A percentile compares a stretch with the other conserved stretches of the same genome.
These are phyloP conservation scores for Vicugna pacos DNA, from an alignment of 2,113 vertebrate genomes.

Conservation along the genomic window DNA sequence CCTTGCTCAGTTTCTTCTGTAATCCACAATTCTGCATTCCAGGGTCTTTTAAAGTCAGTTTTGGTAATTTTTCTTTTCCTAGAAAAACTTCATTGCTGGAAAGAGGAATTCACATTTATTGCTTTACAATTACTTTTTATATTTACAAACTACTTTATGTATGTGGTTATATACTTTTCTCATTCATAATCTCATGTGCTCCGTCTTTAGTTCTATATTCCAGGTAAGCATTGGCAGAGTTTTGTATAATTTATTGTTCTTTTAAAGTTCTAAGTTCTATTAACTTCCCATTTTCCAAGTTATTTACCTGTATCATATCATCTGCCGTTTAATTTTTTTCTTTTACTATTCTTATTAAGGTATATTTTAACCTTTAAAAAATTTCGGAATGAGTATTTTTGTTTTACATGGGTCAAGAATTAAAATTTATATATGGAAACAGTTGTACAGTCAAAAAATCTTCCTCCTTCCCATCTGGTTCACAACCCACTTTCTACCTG, in stretches of 20 bases:
- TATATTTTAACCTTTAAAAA: neutral
- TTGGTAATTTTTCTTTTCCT: neutral
- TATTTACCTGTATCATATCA: neutral
- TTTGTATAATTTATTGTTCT: neutral
- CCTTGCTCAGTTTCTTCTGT: neutral
- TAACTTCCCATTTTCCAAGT: neutral
- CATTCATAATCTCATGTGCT: neutral
- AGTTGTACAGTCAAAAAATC: constrained; percentile 17
- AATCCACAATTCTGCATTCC: neutral
- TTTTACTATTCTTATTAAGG: neutral
- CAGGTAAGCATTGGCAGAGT: neutral
- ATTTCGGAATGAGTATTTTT: neutral
- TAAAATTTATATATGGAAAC: neutral
- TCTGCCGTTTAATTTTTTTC: neutral
- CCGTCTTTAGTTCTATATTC: neutral
- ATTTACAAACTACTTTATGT: neutral
- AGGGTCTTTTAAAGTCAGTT: neutral
- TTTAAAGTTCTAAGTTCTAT: constrained; percentile 18
- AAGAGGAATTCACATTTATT: neutral
- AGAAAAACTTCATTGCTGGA: neutral
- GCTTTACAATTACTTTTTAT: neutral
- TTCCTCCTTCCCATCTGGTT: neutral
- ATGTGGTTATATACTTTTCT: neutral
- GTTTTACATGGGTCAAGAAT: neutral
- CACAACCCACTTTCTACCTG: neutral